Conservation (phyloP, 2,888 invertebrate genomes). For the Conus canariensis region DNA sequence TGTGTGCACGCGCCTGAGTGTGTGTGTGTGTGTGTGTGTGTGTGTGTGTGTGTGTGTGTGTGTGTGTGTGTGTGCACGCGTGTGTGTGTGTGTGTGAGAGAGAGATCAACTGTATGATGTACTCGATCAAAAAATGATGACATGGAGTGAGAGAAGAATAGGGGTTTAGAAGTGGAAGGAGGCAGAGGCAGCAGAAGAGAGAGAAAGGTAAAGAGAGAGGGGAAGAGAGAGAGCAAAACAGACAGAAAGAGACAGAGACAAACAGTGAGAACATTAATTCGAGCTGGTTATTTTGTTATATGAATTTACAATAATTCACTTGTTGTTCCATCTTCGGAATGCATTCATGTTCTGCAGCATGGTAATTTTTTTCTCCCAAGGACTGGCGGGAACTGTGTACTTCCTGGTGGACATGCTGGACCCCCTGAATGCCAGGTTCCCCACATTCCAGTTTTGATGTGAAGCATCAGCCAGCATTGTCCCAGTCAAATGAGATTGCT, state of each 20-base stretch:
- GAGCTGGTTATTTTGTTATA: neutral
- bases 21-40: too few species aligned
- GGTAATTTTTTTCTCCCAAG: slow-evolving; percentile 58
- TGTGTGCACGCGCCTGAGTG: too few species aligned
- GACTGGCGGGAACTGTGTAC: slow-evolving; percentile 87
- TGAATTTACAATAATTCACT: neutral
- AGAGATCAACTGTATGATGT: too few species aligned
- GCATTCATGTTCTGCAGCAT: too few species aligned
- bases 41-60: too few species aligned
- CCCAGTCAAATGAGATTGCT: neutral
- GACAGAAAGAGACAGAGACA: neutral
- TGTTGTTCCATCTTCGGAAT: neutral
- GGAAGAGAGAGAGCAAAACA: too few species aligned
- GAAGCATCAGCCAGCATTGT: neutral
- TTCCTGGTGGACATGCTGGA: slow-evolving; percentile 86
- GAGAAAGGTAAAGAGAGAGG: too few species aligned
- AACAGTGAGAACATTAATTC: neutral
- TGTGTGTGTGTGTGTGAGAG: too few species aligned
- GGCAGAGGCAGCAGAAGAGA: too few species aligned
- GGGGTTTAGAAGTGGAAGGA: neutral
- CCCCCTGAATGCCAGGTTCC: slow-evolving; percentile 86
- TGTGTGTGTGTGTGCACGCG: too few species aligned
- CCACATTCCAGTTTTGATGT: slow-evolving; percentile 82
- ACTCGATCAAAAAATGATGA: neutral
- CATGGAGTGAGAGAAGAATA: neutral